Percentiles rank a stretch among this genome's conserved stretches.
Evolutionary conservation across 2,113 vertebrate species (phyloP).

Genomic region (Geothlypis trichas): DNA sequence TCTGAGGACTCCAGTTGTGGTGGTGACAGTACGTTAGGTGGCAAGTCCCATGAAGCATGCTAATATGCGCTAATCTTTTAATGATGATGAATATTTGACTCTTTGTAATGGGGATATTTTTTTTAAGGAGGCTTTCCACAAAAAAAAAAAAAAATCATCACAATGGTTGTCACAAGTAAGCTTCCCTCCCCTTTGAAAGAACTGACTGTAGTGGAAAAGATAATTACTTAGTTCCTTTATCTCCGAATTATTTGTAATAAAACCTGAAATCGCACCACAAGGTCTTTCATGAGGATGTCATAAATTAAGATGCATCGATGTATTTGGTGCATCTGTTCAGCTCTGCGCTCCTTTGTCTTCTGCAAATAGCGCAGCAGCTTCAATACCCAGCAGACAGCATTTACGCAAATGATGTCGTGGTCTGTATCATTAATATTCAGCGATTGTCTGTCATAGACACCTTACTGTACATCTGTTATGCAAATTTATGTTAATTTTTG

Average conservation of each 20-base stretch:
- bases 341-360: conserved; percentile 79
- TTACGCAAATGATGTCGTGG: conserved; percentile 83
- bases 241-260: conserved; percentile 82
- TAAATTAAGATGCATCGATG: conserved; percentile 82
- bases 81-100: conserved; percentile 66
- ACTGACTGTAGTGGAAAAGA: conserved; percentile 74
- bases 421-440: conserved; percentile 88
- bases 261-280: conserved; percentile 80
- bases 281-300: conserved; percentile 79
- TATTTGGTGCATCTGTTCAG: conserved; percentile 81
- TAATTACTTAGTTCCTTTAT: conserved; percentile 79
- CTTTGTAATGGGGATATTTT: conserved; percentile 42
- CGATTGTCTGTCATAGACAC: conserved; percentile 86
- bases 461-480: conserved; percentile 92
- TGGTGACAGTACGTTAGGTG: conserved; percentile 30
- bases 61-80: conserved; percentile 60
- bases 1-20: conserved; percentile 34
- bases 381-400: conserved; percentile 84
- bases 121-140: conserved; percentile 57
- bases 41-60: conserved; percentile 66
- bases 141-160: conserved; percentile 45
- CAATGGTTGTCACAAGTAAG: conserved; percentile 69
- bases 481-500: conserved; percentile 86
- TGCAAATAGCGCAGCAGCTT: conserved; percentile 79
- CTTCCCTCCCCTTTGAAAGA: conserved; percentile 63